Evolutionary conservation across 2,888 invertebrate genomes (phyloP), one percentile per base, ranked within the genome.

Genomic region (Petrolisthes cinctipes): DNA sequence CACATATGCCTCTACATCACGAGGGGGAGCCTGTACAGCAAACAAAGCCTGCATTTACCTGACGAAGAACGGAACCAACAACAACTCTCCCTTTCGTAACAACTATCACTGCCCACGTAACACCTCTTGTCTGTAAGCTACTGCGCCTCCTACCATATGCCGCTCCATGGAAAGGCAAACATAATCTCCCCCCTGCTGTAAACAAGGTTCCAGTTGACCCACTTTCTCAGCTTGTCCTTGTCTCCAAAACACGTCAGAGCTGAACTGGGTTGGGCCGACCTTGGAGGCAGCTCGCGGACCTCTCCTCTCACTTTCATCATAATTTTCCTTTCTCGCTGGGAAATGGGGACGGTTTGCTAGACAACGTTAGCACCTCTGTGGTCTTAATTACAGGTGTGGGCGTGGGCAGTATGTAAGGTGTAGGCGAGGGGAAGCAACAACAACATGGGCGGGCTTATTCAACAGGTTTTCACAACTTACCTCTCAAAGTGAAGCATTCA

Each of bases 401-500:
- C 37, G 37, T 37, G 37, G 37, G 37, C 37, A 2, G 37, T 2
- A 37, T 37, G 37, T 1, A 37, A 37, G 37, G 37, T 37, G 2
- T 37, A 37, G 37, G 37, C 37, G 37, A 37, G 37, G 37, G 37
- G 37, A 37, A 37, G 37, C 37, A 37, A 37, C 37, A 37, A 37
- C 37, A 37, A 37, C 37, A 37, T 37, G 71, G 71, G 71, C 71
- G 71, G 71, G 71, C 20, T 71, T 71, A 71, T 71, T 85, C 85
- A 85, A 85, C 85, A 85, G 85, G 85, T 85, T 85, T 71, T 80
- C 79, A 51, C 61, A 85, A 85, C 85, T 85, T 85, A 85, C 85
- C 85, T 85, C 85, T 23, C 20, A 68, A 85, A 80, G 75, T 80
- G 85, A 85, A 85, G 85, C 85, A 85, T 85, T 57, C 80, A 85